Conservation (phyloP, 1,140 invertebrate species). For the Eumeta japonica region DNA sequence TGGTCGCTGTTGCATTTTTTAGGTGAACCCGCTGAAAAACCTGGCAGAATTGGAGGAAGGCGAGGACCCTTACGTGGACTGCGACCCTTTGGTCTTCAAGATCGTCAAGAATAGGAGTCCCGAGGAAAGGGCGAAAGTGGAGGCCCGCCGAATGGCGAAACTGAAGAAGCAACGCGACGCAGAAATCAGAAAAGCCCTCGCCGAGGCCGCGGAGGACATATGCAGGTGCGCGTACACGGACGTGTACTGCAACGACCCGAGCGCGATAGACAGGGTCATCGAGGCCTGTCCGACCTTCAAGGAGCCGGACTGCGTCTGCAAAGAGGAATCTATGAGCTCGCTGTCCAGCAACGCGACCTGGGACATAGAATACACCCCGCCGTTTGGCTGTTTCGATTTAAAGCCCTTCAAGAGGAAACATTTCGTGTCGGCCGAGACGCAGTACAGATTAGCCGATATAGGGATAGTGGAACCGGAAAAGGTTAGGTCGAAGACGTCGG, state of each 20-base stretch:
- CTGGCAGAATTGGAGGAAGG: slow-evolving; percentile 47
- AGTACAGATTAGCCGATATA: too few relatives aligned
- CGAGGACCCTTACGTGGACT: slow-evolving; percentile 61
- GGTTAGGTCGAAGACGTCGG: slow-evolving; percentile 25
- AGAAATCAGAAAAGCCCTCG: slow-evolving; percentile 44
- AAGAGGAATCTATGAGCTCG: slow-evolving; percentile 41
- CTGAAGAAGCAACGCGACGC: slow-evolving; percentile 42
- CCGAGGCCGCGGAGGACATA: slow-evolving; percentile 47
- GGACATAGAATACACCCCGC: slow-evolving; percentile 53
- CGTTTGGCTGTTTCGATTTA: slow-evolving; percentile 46
- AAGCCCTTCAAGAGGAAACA: slow-evolving; percentile 32
- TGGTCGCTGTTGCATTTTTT: too few relatives aligned
- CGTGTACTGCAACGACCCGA: slow-evolving; percentile 48
- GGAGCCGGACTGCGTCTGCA: slow-evolving; percentile 43
- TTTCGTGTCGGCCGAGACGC: slow-evolving; percentile 44
- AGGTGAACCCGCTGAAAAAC: slow-evolving; percentile 60
- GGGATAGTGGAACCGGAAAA: slow-evolving; percentile 27
- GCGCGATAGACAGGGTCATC: slow-evolving; percentile 46
- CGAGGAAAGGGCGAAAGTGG: slow-evolving; percentile 45
- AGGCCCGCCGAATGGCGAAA: slow-evolving; percentile 46
- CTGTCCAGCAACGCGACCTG: slow-evolving; percentile 49
- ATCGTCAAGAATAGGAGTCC: slow-evolving; percentile 56
- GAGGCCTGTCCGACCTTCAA: slow-evolving; percentile 46
- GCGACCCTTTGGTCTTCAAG: slow-evolving; percentile 59
- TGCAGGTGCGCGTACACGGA: slow-evolving; percentile 55